Percentiles rank a stretch among this genome's conserved stretches.
Evolutionary conservation across 2,888 invertebrate genomes (phyloP).

Genomic region (Noctua comes): DNA sequence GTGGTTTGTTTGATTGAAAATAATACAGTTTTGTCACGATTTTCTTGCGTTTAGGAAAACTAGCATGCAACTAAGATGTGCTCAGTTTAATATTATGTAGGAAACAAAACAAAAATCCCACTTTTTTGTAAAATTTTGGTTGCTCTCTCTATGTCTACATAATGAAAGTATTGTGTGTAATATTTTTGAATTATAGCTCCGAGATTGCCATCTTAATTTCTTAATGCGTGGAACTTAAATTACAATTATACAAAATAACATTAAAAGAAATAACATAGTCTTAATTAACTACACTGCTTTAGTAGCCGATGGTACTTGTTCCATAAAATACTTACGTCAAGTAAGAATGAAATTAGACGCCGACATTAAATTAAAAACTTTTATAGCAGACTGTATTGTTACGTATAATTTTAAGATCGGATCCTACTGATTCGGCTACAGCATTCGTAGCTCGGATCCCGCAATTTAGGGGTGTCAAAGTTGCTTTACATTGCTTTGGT

Average conservation of each 20-base stretch:
- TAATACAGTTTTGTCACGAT: conserved; percentile 47
- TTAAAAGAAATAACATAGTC: conserved; percentile 69
- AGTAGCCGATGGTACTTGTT: conserved; percentile 34
- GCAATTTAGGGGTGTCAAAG: conserved; percentile 11
- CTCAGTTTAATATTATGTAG: conserved; percentile 2
- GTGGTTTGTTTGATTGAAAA: conserved; percentile 45
- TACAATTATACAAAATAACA: conserved; percentile 70
- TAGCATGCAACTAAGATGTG: conserved; percentile 9
- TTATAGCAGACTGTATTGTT: conserved; percentile 30
- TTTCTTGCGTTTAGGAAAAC: conserved; percentile 35
- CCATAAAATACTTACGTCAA: conserved; percentile 36
- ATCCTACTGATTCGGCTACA: conserved; percentile 35
- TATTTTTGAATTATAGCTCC: conserved; percentile 55
- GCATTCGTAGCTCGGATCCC: conserved; percentile 33
- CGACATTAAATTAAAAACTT: conserved; percentile 33
- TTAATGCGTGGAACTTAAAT: conserved; percentile 69
- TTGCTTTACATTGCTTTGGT: not conserved
- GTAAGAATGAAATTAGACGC: conserved; percentile 24
- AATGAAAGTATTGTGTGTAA: conserved; percentile 55
- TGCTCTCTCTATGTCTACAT: conserved; percentile 34
- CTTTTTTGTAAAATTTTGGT: not conserved
- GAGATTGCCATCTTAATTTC: conserved; percentile 75
- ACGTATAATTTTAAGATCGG: conserved; percentile 40
- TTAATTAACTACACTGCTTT: conserved; percentile 69
- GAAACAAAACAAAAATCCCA: not conserved